These are phyloP conservation scores for Drosophila neocordata DNA, from an alignment of 1,140 invertebrate species.

Conservation along the genomic window DNA sequence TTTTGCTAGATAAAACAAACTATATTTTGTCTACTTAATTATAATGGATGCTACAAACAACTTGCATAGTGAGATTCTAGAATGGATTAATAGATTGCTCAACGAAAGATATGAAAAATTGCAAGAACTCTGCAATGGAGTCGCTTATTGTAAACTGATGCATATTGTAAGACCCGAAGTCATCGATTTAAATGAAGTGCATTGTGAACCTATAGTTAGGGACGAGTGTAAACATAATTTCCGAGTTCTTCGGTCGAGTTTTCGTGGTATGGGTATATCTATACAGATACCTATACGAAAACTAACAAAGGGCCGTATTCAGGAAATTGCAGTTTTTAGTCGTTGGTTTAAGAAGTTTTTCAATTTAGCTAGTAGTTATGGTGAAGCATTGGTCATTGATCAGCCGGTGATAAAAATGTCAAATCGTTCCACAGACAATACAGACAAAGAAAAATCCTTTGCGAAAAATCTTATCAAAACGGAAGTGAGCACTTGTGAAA, in stretches of 20 bases:
- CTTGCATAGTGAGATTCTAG: background rate
- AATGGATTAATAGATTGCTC: slow-evolving; percentile 6
- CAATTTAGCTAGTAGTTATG: background rate
- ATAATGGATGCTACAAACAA: background rate
- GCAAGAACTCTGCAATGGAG: background rate
- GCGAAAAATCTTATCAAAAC: background rate
- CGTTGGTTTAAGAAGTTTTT: slow-evolving; percentile 6
- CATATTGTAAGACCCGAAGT: background rate
- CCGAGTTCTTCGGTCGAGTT: background rate
- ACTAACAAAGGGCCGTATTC: background rate
- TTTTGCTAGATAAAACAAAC: too few relatives aligned
- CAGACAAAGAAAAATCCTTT: background rate
- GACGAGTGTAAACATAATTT: slow-evolving; percentile 3
- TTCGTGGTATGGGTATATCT: background rate
- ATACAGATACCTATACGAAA: background rate
- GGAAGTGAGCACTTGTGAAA: background rate
- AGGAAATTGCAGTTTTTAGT: background rate
- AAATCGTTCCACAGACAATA: background rate
- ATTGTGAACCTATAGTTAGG: background rate
- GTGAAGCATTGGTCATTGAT: background rate
- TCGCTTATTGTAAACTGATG: background rate
- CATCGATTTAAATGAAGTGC: background rate
- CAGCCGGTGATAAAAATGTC: background rate
- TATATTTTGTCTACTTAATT: background rate
- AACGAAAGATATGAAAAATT: background rate